A percentile compares a stretch with the other conserved stretches of the same genome.
phyloP scores from a whole-genome alignment of 2,888 invertebrate species.

The Nesidiocoris tenuis region DNA sequence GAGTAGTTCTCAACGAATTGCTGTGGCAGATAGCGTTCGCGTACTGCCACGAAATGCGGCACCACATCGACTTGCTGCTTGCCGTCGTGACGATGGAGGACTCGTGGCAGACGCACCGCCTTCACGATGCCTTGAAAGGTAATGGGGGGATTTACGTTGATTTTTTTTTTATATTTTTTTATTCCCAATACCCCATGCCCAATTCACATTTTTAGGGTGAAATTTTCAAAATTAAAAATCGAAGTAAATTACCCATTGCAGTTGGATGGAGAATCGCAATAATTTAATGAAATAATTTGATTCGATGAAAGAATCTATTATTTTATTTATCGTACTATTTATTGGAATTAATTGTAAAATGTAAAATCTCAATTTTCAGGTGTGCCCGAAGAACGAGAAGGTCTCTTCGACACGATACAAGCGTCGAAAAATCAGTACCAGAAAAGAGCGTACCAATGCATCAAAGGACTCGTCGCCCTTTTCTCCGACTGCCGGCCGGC shows the following conservation, averaged over 20 bases:
- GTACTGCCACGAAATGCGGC: constrained; percentile 90
- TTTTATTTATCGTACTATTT: too few relatives aligned
- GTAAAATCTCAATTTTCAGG: constrained; percentile 56
- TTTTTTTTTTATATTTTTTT: not conserved
- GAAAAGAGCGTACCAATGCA: constrained; percentile 94
- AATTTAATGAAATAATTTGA: too few relatives aligned
- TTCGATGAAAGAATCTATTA: too few relatives aligned
- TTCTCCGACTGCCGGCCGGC: constrained; percentile 83
- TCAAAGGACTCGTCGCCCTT: constrained; percentile 89
- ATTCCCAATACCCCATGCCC: not conserved
- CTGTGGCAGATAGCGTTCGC: constrained; percentile 89
- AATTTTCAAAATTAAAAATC: too few relatives aligned
- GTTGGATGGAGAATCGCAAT: too few relatives aligned
- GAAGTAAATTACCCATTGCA: too few relatives aligned
- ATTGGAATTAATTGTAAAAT: not conserved
- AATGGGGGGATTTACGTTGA: not conserved
- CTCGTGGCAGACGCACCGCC: constrained; percentile 92
- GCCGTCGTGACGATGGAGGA: constrained; percentile 88
- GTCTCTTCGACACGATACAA: constrained; percentile 88
- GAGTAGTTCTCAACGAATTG: constrained; percentile 82
- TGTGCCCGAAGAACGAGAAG: constrained; percentile 82
- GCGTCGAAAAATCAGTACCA: constrained; percentile 93
- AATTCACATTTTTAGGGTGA: too few relatives aligned
- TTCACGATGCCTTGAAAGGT: constrained; percentile 83
- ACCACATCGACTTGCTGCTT: constrained; percentile 85